phyloP scores from a whole-genome alignment of 92 coral and sea anemone genomes.

The Isaurus tuberculatus region DNA sequence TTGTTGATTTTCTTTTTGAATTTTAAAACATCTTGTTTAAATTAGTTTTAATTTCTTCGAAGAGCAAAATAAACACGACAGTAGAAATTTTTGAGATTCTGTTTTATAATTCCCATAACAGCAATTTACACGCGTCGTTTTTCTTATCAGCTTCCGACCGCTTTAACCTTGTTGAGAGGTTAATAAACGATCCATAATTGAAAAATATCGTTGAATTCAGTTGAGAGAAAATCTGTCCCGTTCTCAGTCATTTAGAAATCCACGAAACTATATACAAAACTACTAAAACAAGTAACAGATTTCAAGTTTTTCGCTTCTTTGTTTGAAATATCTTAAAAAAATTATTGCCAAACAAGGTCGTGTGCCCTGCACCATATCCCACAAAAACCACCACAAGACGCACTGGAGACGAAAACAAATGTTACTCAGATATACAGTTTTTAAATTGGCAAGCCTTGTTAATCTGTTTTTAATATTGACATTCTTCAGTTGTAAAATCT shows the following conservation, averaged over 20 bases:
- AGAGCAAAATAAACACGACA: background rate
- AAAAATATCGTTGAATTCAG: background rate
- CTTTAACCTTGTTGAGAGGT: background rate
- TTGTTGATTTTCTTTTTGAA: slow-evolving; percentile 2
- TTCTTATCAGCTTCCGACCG: background rate
- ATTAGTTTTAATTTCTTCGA: slow-evolving; percentile 7
- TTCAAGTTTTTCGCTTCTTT: too few relatives aligned
- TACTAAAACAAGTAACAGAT: too few relatives aligned
- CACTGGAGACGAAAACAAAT: slow-evolving; percentile 10
- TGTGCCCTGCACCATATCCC: background rate
- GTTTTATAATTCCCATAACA: too few relatives aligned
- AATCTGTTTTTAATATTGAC: background rate
- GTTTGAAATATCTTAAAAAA: too few relatives aligned
- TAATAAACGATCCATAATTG: background rate
- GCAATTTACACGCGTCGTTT: background rate
- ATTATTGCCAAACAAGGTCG: background rate
- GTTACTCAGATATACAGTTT: background rate
- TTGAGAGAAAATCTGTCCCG: too few relatives aligned
- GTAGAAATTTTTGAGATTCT: background rate
- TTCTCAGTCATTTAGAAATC: too few relatives aligned
- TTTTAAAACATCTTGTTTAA: slow-evolving; percentile 18
- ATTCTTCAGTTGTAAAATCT: too few relatives aligned
- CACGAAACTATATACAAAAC: too few relatives aligned
- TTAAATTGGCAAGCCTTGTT: background rate
- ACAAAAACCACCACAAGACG: slow-evolving; percentile 5